Evolutionary conservation across 2,888 invertebrate species (phyloP), one percentile per base, ranked within the genome.

Genomic region (Gonocerus acuteangulatus): DNA sequence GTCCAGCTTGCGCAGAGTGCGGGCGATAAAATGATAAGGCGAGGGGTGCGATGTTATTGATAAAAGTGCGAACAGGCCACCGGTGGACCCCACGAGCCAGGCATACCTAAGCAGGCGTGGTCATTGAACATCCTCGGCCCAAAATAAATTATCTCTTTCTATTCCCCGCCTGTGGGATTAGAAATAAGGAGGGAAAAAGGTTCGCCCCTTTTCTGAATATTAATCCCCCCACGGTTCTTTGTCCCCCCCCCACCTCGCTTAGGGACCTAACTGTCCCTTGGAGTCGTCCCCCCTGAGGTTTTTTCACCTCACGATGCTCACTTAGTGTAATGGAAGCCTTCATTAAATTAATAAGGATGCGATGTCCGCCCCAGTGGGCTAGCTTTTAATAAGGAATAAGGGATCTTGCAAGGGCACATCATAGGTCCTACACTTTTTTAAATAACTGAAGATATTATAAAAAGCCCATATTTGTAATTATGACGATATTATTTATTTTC

Each of bases 101-200:
- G 68, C 65, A 68, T 69, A 64, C 62, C 21, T 60, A 65, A 68
- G 61, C 61, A 65, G 66, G 15, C 16, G 47, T 65, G 67, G 66
- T 66, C 67, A 67, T 67, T 67, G 65, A 62, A 63, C 60, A 48
- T 56, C 49, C 61, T 59, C 48, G 52, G 54, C 13, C 60, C 16
- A 4, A 39, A 13, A 39, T 39, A 39, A 39, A 39, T 39, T 39
- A 39, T 39, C 39, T 39, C 39, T 39, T 15, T 39, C 39, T 39
- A n/a, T 39, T 13, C 39, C 15, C 39, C n/a, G n/a, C n/a, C n/a
- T n/a, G n/a, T n/a, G 27, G 39, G 39, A 39, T 39, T 39, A 39
- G 15, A n/a, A 39, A 39, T n/a, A 39, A n/a, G 15, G n/a, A 39
- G n/a, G 13, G n/a, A 13, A 39, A 39, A 39, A 39, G 15, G n/a